Percentiles rank a stretch among this genome's conserved stretches.
phyloP scores from a whole-genome alignment of 2,113 vertebrate species.

The Ceyx margarethae region DNA sequence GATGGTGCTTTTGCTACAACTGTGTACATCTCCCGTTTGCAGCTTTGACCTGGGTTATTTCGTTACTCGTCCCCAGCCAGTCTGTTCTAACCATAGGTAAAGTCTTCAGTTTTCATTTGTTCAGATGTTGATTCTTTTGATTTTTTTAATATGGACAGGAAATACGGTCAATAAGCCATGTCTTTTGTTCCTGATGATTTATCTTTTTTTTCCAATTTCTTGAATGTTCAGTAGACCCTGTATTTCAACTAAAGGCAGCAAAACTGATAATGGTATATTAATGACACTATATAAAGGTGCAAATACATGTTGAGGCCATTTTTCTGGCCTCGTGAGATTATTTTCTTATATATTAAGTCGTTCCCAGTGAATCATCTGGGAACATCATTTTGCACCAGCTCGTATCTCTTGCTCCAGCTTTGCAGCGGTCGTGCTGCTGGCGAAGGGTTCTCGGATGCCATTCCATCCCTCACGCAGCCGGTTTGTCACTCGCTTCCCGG shows the following conservation, averaged over 20 bases:
- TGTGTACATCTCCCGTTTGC: fast-evolving
- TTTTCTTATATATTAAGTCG: neutral
- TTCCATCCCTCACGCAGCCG: fast-evolving
- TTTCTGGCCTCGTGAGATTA: neutral
- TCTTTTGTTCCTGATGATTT: neutral
- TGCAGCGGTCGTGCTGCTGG: fast-evolving
- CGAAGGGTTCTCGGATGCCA: neutral
- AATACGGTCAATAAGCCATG: neutral
- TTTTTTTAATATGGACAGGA: neutral
- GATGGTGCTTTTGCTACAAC: neutral
- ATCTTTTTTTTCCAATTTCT: neutral
- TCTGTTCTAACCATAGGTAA: neutral
- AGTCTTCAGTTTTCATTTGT: neutral
- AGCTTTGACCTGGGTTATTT: neutral
- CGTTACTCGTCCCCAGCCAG: neutral
- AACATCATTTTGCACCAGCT: neutral
- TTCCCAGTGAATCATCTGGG: neutral
- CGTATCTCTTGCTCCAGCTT: neutral
- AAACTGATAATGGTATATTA: neutral
- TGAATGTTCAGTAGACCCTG: neutral
- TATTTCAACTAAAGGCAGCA: neutral
- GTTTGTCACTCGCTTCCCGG: fast-evolving
- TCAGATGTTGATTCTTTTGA: neutral
- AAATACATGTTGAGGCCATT: neutral
- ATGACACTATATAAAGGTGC: neutral